Percentiles rank a stretch among this genome's conserved stretches.
These are phyloP conservation scores for Scyliorhinus canicula DNA, from an alignment of 2,797 vertebrate genomes.

Conservation along the genomic window DNA sequence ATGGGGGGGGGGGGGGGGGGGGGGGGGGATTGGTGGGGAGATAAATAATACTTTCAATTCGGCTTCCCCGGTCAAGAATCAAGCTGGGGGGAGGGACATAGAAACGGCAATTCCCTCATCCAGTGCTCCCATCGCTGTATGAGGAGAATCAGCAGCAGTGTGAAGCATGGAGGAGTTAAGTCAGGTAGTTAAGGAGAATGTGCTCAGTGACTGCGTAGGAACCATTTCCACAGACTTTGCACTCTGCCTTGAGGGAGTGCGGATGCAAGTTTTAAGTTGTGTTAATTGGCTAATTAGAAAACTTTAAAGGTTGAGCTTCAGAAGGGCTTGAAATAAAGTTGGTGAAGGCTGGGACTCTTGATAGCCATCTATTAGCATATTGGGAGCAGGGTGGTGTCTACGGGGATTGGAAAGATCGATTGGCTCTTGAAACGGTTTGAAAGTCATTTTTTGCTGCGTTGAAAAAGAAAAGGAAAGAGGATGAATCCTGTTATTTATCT, in stretches of 20 bases:
- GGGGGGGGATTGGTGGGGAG: too few species aligned
- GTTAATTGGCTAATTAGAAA: conserved; percentile 3
- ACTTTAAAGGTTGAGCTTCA: conserved; percentile 5
- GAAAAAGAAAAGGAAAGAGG: background rate
- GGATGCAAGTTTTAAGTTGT: conserved; percentile 14
- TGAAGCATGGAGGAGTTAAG: background rate
- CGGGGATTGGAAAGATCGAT: background rate
- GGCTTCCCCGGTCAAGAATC: background rate
- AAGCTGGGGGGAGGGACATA: background rate
- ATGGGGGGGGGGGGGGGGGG: too few species aligned
- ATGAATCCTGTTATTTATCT: conserved; percentile 4
- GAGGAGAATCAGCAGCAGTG: background rate
- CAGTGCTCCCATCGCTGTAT: background rate
- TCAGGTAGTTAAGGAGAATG: background rate
- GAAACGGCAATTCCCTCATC: background rate
- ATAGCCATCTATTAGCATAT: background rate
- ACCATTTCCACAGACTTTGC: background rate
- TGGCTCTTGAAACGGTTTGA: conserved; percentile 11
- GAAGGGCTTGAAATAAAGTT: conserved; percentile 16
- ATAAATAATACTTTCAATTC: background rate
- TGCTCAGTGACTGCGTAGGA: background rate
- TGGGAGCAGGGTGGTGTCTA: background rate
- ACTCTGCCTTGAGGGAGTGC: background rate
- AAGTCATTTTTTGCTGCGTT: conserved; percentile 6
- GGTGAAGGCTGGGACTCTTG: conserved; percentile 8